Percentiles rank a stretch among this genome's conserved stretches.
phyloP scores from a whole-genome alignment of 2,888 invertebrate species.

The Polylopha cassiicola region DNA sequence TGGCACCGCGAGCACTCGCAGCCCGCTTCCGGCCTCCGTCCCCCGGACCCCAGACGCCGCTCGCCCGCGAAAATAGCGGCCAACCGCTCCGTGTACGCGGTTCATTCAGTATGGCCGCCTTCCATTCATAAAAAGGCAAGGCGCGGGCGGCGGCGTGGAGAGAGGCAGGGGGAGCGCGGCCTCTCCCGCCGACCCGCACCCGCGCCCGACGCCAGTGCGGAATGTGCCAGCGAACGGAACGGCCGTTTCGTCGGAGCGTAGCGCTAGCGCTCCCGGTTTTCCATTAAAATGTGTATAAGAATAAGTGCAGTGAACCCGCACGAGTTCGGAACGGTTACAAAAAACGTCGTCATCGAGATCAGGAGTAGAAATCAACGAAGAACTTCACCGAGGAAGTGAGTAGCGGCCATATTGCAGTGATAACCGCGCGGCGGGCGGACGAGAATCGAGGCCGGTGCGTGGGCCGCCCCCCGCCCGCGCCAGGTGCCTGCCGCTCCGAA shows the following conservation, averaged over 20 bases:
- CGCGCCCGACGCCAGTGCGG: constrained; percentile 75
- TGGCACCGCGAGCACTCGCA: constrained; percentile 74
- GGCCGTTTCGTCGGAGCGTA: constrained; percentile 79
- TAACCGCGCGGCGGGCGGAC: constrained; percentile 78
- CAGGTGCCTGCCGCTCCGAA: constrained; percentile 75
- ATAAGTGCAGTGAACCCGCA: constrained; percentile 77
- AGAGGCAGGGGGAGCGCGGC: constrained; percentile 72
- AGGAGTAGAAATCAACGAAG: constrained; percentile 77
- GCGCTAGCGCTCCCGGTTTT: constrained; percentile 77
- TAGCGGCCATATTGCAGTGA: constrained; percentile 78
- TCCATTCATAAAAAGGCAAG: constrained; percentile 84
- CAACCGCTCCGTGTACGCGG: constrained; percentile 78
- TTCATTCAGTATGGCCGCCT: constrained; percentile 85
- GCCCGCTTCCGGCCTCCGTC: constrained; percentile 73
- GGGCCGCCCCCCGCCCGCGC: constrained; percentile 77
- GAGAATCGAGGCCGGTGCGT: constrained; percentile 78
- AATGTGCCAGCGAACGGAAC: constrained; percentile 76
- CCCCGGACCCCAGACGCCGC: constrained; percentile 63
- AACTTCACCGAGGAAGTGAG: constrained; percentile 78
- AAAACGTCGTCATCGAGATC: constrained; percentile 76
- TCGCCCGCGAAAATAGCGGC: constrained; percentile 75
- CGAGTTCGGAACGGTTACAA: constrained; percentile 75
- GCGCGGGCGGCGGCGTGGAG: constrained; percentile 64
- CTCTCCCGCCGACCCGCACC: constrained; percentile 72
- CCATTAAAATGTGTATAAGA: constrained; percentile 78